These are phyloP conservation scores for Augochlora pura DNA, from an alignment of 1,140 invertebrate genomes.

Conservation along the genomic window DNA sequence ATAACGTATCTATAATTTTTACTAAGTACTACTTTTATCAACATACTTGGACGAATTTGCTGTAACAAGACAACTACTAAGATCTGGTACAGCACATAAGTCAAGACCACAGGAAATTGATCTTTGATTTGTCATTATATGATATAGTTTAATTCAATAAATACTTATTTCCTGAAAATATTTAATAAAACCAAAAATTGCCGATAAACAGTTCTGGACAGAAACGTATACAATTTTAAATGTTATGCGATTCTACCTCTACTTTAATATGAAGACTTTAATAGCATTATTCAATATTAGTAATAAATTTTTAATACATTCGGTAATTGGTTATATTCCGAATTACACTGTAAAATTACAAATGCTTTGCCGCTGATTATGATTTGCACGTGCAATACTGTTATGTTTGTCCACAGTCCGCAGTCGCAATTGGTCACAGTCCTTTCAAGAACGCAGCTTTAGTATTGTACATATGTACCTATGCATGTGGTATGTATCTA, in stretches of 20 bases:
- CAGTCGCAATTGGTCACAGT: no score
- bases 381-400: slow-evolving; percentile 9
- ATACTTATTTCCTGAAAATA: slow-evolving; percentile 14
- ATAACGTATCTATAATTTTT: not conserved
- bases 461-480: not conserved
- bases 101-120: slow-evolving; percentile 80
- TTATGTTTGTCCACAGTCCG: not conserved
- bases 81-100: slow-evolving; percentile 75
- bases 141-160: slow-evolving; percentile 7
- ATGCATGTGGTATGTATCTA: not conserved
- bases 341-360: not conserved
- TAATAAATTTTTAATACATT: not conserved
- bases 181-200: slow-evolving; percentile 10
- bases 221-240: not conserved
- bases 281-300: not conserved
- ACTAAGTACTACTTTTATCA: not conserved
- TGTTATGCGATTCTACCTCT: not conserved
- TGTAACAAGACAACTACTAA: slow-evolving; percentile 71
- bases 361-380: not conserved
- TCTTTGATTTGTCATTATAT: slow-evolving; percentile 57
- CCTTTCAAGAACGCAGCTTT: no score
- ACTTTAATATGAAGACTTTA: not conserved
- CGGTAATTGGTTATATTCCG: not conserved
- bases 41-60: slow-evolving; percentile 65
- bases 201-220: not conserved